Evolutionary conservation across 2,888 invertebrate species (phyloP), one percentile per base, ranked within the genome.

Genomic region (Melinaea marsaeus): DNA sequence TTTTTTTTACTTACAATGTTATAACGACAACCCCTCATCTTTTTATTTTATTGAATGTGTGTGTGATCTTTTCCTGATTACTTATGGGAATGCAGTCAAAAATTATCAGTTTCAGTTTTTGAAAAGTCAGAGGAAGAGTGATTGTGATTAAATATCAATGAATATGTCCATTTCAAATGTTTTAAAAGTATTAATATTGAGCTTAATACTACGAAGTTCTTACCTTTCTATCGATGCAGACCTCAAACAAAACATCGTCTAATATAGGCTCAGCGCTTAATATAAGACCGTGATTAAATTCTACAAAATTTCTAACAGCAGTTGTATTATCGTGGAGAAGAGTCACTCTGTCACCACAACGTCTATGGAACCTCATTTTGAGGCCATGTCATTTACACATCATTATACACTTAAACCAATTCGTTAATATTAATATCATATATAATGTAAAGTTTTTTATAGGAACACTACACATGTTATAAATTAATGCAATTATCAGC

Each of bases 161-260:
- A 48, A 48, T 48, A 22, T 48, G 22, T 13, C 4, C 5, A 13
- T 5, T 13, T 3, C 5, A 47, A 22, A 48, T 48, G 22, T 48
- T 48, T n/a, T 48, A 48, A 2, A 55, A 3, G 2, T 34, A 46
- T 7, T 47, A 33, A 11, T 45, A 65, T n/a, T 33, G 54, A 6
- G 37, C 5, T 37, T 37, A 22, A 22, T 22, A 22, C 22, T 22
- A 22, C 22, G 22, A 22, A 9, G 42, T 42, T 9, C 83, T 77
- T 87, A 97, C 97, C 94, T 97, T 97, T 88, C 95, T 94, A 80
- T 97, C 97, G 77, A 97, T 95, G 76, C 94, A 93, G 69, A 97
- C 94, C 92, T 97, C 96, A 82, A 97, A 97, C 63, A 96, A 86
- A 68, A 95, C 93, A 90, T 97, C 96, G 81, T 96, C 95, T 67